phyloP scores from a whole-genome alignment of 2,888 invertebrate species.

The Leptarthrus brevirostris region DNA sequence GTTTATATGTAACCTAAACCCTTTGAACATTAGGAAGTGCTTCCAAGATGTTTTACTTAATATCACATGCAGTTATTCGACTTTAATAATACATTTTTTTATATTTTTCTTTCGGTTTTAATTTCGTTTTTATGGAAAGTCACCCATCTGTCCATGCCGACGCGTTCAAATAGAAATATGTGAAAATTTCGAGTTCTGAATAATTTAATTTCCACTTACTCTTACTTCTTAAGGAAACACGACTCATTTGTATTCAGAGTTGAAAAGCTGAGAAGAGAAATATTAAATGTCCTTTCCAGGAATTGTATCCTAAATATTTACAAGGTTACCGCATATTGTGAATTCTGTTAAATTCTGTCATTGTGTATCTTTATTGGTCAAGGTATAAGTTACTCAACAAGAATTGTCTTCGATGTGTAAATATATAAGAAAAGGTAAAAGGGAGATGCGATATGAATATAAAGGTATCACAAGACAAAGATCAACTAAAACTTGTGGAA shows the following conservation, averaged over 20 bases:
- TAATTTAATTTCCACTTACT: conserved; percentile 32
- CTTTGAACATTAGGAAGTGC: no score
- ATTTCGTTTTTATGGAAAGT: no score
- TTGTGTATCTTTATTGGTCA: conserved; percentile 12
- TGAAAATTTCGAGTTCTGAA: background rate
- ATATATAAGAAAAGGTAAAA: conserved; percentile 24
- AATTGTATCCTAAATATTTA: background rate
- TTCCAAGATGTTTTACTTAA: no score
- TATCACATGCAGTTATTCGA: no score
- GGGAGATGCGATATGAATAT: conserved; percentile 31
- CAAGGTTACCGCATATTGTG: background rate
- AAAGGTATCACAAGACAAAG: conserved; percentile 23
- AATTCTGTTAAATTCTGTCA: conserved; percentile 10
- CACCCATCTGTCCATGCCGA: background rate
- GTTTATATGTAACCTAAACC: no score
- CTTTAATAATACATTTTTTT: no score
- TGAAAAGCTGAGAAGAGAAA: background rate
- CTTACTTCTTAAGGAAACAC: background rate
- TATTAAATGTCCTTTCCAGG: conserved; percentile 24
- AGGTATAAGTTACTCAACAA: background rate
- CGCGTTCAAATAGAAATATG: background rate
- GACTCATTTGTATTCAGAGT: conserved; percentile 28
- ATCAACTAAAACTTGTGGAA: conserved; percentile 45
- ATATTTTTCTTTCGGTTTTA: no score
- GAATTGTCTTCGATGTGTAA: background rate